Conservation (phyloP, 2,888 invertebrate species). For the Eupithecia insigniata region DNA sequence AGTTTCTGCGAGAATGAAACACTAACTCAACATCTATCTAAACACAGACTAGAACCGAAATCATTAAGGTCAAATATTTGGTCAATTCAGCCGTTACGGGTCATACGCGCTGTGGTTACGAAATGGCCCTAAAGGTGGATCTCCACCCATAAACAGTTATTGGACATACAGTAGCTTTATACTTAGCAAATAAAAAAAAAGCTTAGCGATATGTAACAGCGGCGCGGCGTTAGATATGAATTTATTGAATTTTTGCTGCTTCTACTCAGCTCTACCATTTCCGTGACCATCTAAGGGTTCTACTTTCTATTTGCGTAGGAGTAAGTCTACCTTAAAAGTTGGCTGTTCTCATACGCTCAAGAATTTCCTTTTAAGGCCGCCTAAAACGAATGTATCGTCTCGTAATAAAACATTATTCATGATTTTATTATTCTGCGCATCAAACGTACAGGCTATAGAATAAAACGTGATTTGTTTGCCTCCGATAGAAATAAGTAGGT, state of each 20-base stretch:
- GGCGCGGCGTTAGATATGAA: neutral
- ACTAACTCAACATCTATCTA: constrained; percentile 42
- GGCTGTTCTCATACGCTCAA: constrained; percentile 16
- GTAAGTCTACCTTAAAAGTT: neutral
- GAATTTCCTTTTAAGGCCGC: constrained; percentile 31
- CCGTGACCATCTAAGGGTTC: neutral
- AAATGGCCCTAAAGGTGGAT: constrained; percentile 46
- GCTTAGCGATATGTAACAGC: neutral
- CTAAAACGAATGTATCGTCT: constrained; percentile 14
- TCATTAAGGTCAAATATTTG: constrained; percentile 57
- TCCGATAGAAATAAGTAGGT: neutral
- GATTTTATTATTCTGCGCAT: neutral
- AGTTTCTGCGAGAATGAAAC: neutral
- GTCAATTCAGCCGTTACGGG: constrained; percentile 58
- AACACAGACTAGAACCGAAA: constrained; percentile 45
- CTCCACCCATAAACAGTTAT: neutral
- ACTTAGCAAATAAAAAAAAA: neutral
- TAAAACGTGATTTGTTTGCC: constrained; percentile 1
- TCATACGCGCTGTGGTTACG: constrained; percentile 60
- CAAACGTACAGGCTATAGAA: neutral
- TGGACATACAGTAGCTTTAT: neutral
- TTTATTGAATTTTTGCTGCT: neutral
- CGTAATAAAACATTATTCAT: constrained; percentile 4
- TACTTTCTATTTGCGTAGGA: neutral
- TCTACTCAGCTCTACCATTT: constrained; percentile 1